These are phyloP conservation scores for Thecophora atra DNA, from an alignment of 2,888 invertebrate genomes.

Conservation along the genomic window DNA sequence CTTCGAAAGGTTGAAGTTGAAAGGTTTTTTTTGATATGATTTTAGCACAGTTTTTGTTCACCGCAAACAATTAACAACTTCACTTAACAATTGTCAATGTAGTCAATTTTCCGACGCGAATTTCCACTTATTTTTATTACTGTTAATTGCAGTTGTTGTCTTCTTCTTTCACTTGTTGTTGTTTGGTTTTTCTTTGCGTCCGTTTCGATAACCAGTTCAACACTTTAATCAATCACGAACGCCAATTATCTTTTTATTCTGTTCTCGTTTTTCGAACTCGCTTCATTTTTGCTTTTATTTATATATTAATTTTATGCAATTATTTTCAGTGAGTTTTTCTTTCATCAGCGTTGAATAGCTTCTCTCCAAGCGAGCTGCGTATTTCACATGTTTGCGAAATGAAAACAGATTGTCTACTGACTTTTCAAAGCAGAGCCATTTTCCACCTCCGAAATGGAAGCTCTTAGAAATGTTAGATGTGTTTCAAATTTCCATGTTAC, in stretches of 20 bases:
- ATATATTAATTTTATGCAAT: not conserved
- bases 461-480: not conserved
- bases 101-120: not conserved
- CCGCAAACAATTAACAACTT: not conserved
- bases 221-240: no score
- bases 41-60: not conserved
- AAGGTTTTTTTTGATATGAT: not conserved
- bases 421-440: slow-evolving; percentile 46
- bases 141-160: not conserved
- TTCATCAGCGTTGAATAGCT: slow-evolving; percentile 9
- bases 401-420: slow-evolving; percentile 61
- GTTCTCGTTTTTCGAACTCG: not conserved
- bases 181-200: not conserved
- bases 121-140: not conserved
- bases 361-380: slow-evolving; percentile 17
- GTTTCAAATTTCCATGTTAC: no score
- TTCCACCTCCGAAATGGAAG: not conserved
- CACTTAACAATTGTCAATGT: not conserved
- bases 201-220: no score
- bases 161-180: not conserved
- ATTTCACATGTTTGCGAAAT: slow-evolving; percentile 54
- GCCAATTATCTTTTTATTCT: no score
- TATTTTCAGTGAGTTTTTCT: slow-evolving; percentile 4
- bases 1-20: not conserved
- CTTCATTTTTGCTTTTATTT: not conserved